These are phyloP conservation scores for Delia radicum DNA, from an alignment of 1,140 invertebrate species.

Conservation along the genomic window DNA sequence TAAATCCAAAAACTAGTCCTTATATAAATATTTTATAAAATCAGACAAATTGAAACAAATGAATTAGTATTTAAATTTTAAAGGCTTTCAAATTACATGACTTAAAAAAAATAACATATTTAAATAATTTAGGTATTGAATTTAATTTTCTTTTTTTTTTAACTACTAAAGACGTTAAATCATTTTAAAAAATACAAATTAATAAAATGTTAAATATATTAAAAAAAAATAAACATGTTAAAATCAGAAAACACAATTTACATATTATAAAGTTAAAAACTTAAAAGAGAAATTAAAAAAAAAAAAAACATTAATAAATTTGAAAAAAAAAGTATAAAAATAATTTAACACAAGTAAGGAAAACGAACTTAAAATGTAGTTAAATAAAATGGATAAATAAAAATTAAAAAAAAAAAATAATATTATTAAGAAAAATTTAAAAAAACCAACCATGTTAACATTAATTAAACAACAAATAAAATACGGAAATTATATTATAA, in stretches of 20 bases:
- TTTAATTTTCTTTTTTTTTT: no score
- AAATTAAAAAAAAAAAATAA: background rate
- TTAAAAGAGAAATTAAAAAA: background rate
- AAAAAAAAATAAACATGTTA: background rate
- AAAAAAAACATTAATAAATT: background rate
- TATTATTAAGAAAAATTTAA: background rate
- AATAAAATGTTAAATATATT: background rate
- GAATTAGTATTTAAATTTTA: no score
- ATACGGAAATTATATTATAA: conserved; percentile 15
- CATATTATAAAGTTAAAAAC: no score
- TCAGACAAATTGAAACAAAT: no score
- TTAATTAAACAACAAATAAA: background rate
- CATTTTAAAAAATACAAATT: background rate
- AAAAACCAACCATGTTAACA: conserved; percentile 16
- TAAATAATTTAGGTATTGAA: no score
- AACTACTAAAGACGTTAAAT: conserved; percentile 3
- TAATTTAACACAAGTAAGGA: background rate
- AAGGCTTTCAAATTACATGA: no score
- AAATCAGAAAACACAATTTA: background rate
- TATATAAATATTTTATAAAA: no score
- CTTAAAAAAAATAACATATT: no score
- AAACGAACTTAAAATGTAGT: background rate
- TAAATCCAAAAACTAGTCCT: no score
- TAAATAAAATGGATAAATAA: background rate
- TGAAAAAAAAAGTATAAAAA: background rate